phyloP scores from a whole-genome alignment of 2,888 invertebrate genomes.

The Drosophila meridionalis region DNA sequence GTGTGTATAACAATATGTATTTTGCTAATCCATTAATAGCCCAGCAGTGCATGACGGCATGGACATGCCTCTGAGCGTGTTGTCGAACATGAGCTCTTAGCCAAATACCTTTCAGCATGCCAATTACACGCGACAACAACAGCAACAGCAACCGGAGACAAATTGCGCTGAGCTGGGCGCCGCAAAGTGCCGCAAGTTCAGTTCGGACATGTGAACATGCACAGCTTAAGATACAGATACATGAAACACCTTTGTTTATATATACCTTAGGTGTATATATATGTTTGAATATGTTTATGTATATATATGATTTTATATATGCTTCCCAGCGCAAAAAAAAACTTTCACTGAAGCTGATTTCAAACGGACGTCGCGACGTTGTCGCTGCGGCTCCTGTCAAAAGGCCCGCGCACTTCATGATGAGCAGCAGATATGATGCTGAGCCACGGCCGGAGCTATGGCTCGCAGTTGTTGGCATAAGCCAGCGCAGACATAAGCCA shows the following conservation, averaged over 20 bases:
- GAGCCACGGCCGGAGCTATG: constrained; percentile 18
- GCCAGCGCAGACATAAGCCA: constrained; percentile 38
- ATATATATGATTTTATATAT: constrained; percentile 1
- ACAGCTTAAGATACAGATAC: constrained; percentile 13
- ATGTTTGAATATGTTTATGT: not conserved
- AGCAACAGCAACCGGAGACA: constrained; percentile 25
- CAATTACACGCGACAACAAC: constrained; percentile 54
- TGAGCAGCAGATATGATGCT: constrained; percentile 40
- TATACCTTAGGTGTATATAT: not conserved
- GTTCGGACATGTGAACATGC: constrained; percentile 38
- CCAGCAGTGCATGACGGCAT: constrained; percentile 31
- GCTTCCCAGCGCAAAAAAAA: constrained; percentile 37
- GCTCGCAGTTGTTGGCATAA: constrained; percentile 34
- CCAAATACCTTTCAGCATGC: constrained; percentile 63
- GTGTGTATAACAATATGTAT: constrained; percentile 4
- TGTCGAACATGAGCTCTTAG: constrained; percentile 43
- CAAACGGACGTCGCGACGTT: constrained; percentile 49
- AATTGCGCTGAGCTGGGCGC: constrained; percentile 48
- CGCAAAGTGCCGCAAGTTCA: constrained; percentile 43
- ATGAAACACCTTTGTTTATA: constrained; percentile 16
- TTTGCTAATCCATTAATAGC: constrained; percentile 65
- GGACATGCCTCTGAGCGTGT: constrained; percentile 35
- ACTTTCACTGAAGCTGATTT: constrained; percentile 76
- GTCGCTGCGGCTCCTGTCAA: constrained; percentile 71
- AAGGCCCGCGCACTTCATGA: constrained; percentile 68